Conservation (phyloP, 2,113 vertebrate species). For the Mastomys coucha region DNA sequence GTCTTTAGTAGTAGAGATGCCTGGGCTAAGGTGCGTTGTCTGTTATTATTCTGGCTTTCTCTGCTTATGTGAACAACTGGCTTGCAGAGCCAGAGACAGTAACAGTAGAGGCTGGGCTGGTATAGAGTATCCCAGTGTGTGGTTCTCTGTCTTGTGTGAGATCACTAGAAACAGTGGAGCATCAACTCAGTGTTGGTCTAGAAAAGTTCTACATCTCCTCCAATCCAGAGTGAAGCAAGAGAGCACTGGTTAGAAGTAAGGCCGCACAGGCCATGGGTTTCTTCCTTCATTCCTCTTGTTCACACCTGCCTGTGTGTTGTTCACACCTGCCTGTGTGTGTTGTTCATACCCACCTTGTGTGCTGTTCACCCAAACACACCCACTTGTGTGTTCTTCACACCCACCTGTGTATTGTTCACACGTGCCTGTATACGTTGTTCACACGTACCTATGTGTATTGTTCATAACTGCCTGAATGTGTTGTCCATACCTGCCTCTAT, state of each 20-base stretch:
- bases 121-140: accelerated
- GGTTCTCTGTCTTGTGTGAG: too few species aligned
- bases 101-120: accelerated
- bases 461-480: too few species aligned
- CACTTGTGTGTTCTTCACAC: too few species aligned
- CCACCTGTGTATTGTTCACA: too few species aligned
- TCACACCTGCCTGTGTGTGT: background rate
- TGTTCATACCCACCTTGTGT: too few species aligned
- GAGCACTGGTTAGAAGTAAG: background rate
- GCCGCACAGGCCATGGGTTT: background rate
- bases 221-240: background rate
- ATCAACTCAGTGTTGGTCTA: background rate
- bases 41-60: background rate
- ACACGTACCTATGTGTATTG: too few species aligned
- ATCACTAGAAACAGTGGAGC: background rate
- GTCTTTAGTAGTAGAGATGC: background rate
- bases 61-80: background rate
- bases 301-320: background rate
- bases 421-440: too few species aligned
- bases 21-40: background rate
- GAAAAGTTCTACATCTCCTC: background rate
- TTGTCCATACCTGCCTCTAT: too few species aligned
- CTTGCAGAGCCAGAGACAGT: background rate
- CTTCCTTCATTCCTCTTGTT: background rate
- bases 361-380: too few species aligned